Conservation (phyloP, 35 echinoderm and acorn worm species). For the Hemicentrotus pulcherrimus region DNA sequence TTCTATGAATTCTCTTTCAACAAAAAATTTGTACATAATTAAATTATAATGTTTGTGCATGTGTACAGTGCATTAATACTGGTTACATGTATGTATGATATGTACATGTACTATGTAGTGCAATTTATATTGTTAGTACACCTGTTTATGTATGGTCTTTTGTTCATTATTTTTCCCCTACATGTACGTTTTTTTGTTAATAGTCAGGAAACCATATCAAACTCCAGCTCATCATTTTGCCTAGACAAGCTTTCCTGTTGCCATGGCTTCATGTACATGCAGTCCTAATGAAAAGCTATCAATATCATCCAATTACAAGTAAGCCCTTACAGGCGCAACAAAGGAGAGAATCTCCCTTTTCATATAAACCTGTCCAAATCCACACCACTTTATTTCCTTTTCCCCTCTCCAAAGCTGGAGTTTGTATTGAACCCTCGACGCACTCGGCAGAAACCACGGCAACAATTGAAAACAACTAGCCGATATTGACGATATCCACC, state of each 20-base stretch:
- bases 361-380: background rate
- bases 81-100: no score
- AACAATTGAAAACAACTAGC: conserved; percentile 27
- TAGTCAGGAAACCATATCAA: conserved; percentile 3
- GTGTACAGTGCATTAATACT: background rate
- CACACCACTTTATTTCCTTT: conserved; percentile 5
- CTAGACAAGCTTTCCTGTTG: background rate
- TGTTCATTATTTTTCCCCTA: background rate
- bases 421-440: background rate
- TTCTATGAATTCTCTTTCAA: background rate
- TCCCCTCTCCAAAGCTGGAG: background rate
- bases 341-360: background rate
- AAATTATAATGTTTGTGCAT: background rate
- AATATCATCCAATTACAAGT: conserved; percentile 5
- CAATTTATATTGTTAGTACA: background rate
- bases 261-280: background rate
- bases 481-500: background rate
- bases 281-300: conserved; percentile 12
- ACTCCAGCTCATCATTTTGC: background rate
- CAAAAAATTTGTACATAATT: background rate
- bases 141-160: background rate
- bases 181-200: background rate
- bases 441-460: conserved; percentile 40
- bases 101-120: no score
- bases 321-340: background rate